A percentile compares a stretch with the other conserved stretches of the same genome.
Conservation (phyloP, 2,888 invertebrate genomes). For the Tetragonisca angustula region DNA sequence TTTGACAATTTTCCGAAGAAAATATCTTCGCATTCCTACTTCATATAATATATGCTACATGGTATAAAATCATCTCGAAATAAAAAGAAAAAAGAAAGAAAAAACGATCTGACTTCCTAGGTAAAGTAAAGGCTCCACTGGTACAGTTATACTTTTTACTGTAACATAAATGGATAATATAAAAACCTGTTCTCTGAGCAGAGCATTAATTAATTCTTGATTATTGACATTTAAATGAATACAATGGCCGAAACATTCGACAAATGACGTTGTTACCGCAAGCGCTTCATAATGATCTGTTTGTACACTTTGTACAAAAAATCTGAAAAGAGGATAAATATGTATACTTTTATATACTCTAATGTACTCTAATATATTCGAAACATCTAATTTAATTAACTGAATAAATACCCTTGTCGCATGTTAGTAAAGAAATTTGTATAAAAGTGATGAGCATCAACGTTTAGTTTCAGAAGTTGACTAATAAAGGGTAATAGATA, state of each 20-base stretch:
- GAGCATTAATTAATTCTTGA: slow-evolving; percentile 81
- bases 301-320: slow-evolving; percentile 86
- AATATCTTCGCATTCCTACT: too few species aligned
- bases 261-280: slow-evolving; percentile 88
- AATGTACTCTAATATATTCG: background rate
- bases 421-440: slow-evolving; percentile 89
- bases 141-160: too few species aligned
- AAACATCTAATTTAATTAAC: background rate
- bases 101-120: too few species aligned
- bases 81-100: too few species aligned
- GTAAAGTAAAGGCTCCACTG: too few species aligned
- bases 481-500: slow-evolving; percentile 92
- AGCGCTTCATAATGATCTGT: slow-evolving; percentile 87
- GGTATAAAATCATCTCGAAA: too few species aligned
- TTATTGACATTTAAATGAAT: slow-evolving; percentile 85
- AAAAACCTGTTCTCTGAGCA: slow-evolving; percentile 81
- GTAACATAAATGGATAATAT: background rate
- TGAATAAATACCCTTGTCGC: slow-evolving; percentile 86
- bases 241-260: slow-evolving; percentile 90
- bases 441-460: slow-evolving; percentile 86
- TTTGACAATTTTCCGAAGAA: too few species aligned
- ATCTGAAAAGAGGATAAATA: slow-evolving; percentile 82
- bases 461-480: slow-evolving; percentile 86
- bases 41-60: too few species aligned
- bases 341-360: too few species aligned